phyloP scores from a whole-genome alignment of 2,797 vertebrate genomes.

The Malacoctenus gilli region DNA sequence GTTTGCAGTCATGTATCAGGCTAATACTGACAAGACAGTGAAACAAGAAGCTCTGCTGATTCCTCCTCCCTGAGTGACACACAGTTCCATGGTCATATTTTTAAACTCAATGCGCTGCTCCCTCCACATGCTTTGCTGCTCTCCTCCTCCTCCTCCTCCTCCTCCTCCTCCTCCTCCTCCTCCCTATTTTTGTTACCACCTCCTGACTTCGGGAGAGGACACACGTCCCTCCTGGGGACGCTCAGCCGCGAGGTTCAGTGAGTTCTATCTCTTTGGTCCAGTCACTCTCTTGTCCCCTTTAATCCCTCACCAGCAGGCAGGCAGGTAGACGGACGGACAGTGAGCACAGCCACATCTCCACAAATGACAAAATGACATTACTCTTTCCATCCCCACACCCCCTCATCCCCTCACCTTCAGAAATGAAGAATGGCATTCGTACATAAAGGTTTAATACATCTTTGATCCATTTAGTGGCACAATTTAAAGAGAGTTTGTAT shows the following conservation, averaged over 20 bases:
- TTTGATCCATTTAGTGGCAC: conserved; percentile 14
- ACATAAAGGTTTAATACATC: conserved; percentile 12
- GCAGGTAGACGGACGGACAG: conserved; percentile 51
- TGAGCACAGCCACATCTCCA: conserved; percentile 40
- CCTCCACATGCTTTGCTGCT: background rate
- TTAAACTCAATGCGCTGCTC: too few species aligned
- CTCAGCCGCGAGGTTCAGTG: conserved; percentile 61
- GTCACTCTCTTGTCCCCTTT: conserved; percentile 64
- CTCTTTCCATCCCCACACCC: background rate
- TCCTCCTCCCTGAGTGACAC: too few species aligned
- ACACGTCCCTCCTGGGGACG: conserved; percentile 62
- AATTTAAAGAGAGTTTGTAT: conserved; percentile 7
- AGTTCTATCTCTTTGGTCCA: conserved; percentile 66
- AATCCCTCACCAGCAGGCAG: conserved; percentile 62
- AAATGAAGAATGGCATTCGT: conserved; percentile 9
- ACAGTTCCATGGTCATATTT: too few species aligned
- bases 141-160: background rate
- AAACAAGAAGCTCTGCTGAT: too few species aligned
- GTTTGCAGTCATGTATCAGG: too few species aligned
- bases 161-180: too few species aligned
- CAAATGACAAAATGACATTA: background rate
- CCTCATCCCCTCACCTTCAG: background rate
- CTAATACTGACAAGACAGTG: too few species aligned
- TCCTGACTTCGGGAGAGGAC: conserved; percentile 57
- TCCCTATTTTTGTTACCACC: background rate